Evolutionary conservation across 1,140 invertebrate genomes (phyloP).

Genomic region (Atopsyche davidsoni): DNA sequence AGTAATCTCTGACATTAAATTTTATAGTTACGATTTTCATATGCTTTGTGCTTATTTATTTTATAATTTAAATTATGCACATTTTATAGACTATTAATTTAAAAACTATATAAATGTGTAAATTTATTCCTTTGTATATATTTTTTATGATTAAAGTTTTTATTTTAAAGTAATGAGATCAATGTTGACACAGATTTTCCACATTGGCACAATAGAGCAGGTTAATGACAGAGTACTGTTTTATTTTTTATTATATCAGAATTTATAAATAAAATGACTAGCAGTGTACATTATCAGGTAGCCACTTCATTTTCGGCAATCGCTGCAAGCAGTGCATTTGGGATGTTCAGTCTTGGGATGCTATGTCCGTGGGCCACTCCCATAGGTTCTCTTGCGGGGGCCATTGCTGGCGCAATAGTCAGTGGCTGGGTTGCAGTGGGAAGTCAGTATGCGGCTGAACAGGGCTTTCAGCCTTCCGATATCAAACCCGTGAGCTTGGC

Average conservation of each 20-base stretch:
- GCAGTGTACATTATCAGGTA: conserved; percentile 36
- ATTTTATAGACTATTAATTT: no score
- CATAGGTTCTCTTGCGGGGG: conserved; percentile 54
- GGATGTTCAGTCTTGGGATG: conserved; percentile 81
- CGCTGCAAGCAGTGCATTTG: conserved; percentile 76
- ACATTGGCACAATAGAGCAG: no score
- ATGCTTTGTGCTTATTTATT: not conserved
- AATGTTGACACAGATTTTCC: no score
- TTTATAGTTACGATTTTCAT: not conserved
- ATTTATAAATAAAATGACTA: conserved; percentile 8
- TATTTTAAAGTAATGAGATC: no score
- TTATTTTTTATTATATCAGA: no score
- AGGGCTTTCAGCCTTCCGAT: conserved; percentile 37
- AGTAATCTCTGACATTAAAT: conserved; percentile 8
- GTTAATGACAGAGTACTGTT: no score
- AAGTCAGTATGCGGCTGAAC: conserved; percentile 42
- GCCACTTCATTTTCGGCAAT: conserved; percentile 75
- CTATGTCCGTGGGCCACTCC: conserved; percentile 75
- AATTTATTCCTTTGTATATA: no score
- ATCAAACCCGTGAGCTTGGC: conserved; percentile 4
- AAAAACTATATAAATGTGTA: no score
- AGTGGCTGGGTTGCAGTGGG: conserved; percentile 54
- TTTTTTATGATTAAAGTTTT: no score
- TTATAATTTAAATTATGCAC: no score
- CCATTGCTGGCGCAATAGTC: conserved; percentile 49